Percentiles rank a stretch among this genome's conserved stretches.
phyloP scores from a whole-genome alignment of 2,888 invertebrate genomes.

The Chymomyza fuscimana region DNA sequence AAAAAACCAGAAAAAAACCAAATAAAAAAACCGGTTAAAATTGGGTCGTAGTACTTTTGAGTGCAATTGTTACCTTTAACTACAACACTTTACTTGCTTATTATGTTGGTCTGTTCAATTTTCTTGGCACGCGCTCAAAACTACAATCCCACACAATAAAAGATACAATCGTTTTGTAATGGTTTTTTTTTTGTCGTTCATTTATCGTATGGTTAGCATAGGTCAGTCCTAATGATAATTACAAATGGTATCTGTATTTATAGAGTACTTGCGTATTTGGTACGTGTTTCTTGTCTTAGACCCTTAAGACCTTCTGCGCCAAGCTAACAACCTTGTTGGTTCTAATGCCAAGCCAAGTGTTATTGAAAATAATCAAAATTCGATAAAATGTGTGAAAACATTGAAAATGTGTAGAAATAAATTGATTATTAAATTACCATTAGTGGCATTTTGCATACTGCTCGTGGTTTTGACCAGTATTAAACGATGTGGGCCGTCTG shows the following conservation, averaged over 20 bases:
- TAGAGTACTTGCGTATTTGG: conserved; percentile 8
- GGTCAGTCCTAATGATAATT: conserved; percentile 51
- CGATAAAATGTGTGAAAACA: conserved; percentile 3
- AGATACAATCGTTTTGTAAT: conserved; percentile 53
- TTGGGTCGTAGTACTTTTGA: conserved; percentile 77
- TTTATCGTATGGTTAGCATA: conserved; percentile 54
- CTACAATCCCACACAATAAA: conserved; percentile 29
- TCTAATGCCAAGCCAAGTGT: conserved; percentile 55
- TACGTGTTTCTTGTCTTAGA: not conserved
- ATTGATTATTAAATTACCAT: conserved; percentile 46
- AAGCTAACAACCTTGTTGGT: conserved; percentile 51
- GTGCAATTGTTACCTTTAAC: conserved; percentile 74
- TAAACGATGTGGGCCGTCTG: not conserved
- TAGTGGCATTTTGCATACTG: conserved; percentile 52
- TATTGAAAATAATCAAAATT: conserved; percentile 5
- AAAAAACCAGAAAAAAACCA: conserved; percentile 21
- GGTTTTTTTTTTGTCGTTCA: not conserved
- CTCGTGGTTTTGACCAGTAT: conserved; percentile 10
- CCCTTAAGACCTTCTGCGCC: conserved; percentile 48
- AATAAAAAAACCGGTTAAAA: conserved; percentile 72
- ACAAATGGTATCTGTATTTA: conserved; percentile 2
- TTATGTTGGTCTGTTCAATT: conserved; percentile 56
- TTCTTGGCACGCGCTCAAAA: conserved; percentile 66
- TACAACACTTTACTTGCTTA: conserved; percentile 46
- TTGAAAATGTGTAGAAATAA: conserved; percentile 45